phyloP scores from a whole-genome alignment of 1,140 invertebrate genomes.

The Cyclargus thomasi region DNA sequence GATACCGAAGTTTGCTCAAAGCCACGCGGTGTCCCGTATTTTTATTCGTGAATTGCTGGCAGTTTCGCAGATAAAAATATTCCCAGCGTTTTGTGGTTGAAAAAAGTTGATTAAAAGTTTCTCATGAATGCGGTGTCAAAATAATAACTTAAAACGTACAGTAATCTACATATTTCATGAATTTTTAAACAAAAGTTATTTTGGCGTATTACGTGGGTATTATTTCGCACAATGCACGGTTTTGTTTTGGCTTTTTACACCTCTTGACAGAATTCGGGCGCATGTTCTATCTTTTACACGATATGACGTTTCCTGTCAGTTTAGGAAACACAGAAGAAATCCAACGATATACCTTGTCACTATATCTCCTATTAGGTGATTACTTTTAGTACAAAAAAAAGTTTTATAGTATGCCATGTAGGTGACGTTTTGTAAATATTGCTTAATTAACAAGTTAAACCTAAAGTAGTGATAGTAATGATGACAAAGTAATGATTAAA shows the following conservation, averaged over 20 bases:
- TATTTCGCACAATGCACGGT: neutral
- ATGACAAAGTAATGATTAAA: neutral
- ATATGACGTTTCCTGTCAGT: neutral
- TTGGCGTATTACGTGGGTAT: neutral
- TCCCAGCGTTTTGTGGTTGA: slow-evolving; percentile 22
- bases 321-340: neutral
- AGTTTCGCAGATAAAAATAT: slow-evolving; percentile 24
- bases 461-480: neutral
- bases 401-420: no score
- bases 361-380: no score
- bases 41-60: slow-evolving; percentile 24
- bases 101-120: slow-evolving; percentile 24
- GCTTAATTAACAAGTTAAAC: no score
- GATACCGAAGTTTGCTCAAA: slow-evolving; percentile 20
- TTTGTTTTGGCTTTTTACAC: neutral
- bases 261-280: neutral
- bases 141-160: slow-evolving; percentile 22
- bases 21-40: slow-evolving; percentile 19
- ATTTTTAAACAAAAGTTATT: slow-evolving; percentile 12
- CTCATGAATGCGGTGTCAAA: slow-evolving; percentile 23
- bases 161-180: slow-evolving; percentile 17
- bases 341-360: no score
- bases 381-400: no score
- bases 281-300: neutral
- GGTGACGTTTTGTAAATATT: no score